Percentiles rank a stretch among this genome's conserved stretches.
These are phyloP conservation scores for Troides aeacus DNA, from an alignment of 2,888 invertebrate genomes.

Conservation along the genomic window DNA sequence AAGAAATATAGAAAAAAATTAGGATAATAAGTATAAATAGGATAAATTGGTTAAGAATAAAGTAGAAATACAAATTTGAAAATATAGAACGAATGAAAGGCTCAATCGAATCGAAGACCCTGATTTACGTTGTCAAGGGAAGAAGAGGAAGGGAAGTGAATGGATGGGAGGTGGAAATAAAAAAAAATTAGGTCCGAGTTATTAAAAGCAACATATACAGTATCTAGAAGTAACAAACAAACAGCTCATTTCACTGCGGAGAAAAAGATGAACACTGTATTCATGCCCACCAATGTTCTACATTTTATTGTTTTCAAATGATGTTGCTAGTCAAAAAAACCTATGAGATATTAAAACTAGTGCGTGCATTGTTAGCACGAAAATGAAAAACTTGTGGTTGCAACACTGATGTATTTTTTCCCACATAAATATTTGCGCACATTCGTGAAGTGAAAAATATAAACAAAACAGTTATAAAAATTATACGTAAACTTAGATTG, in stretches of 20 bases:
- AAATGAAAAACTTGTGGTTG: constrained; percentile 10
- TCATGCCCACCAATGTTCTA: constrained; percentile 11
- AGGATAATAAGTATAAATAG: too few relatives aligned
- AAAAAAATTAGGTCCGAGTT: background rate
- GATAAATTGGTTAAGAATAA: too few relatives aligned
- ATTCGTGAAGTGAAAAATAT: background rate
- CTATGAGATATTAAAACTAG: constrained; percentile 16
- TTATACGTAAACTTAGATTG: too few relatives aligned
- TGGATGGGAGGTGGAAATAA: background rate
- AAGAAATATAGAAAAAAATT: too few relatives aligned
- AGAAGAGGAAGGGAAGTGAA: too few relatives aligned
- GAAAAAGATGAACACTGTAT: constrained; percentile 10
- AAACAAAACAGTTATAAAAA: too few relatives aligned
- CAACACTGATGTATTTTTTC: background rate
- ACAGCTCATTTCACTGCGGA: constrained; percentile 7
- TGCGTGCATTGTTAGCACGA: constrained; percentile 8
- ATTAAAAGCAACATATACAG: background rate
- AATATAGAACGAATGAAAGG: too few relatives aligned
- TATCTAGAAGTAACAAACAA: constrained; percentile 7
- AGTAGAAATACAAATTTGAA: too few relatives aligned
- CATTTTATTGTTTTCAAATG: constrained; percentile 17
- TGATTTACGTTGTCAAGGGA: too few relatives aligned
- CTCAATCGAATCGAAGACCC: too few relatives aligned
- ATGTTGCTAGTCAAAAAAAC: constrained; percentile 15
- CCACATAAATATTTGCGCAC: background rate